These are phyloP conservation scores for Oriolus oriolus DNA, from an alignment of 2,113 vertebrate species.

Conservation along the genomic window DNA sequence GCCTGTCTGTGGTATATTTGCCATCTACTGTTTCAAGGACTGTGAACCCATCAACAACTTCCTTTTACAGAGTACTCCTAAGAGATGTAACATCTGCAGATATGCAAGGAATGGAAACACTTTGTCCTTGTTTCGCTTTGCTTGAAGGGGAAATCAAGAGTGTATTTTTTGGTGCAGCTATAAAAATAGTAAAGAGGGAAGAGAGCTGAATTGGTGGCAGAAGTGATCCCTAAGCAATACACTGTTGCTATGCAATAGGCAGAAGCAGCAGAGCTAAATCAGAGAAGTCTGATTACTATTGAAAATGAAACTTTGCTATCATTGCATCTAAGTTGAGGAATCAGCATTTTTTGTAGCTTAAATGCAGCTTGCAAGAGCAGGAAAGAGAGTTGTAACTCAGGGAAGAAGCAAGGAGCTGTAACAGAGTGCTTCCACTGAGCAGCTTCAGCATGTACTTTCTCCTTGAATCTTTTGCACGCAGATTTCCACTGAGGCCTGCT, in stretches of 20 bases:
- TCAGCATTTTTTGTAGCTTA: background rate
- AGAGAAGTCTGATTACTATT: background rate
- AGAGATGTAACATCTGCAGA: constrained; percentile 44
- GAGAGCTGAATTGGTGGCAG: background rate
- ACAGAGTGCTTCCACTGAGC: background rate
- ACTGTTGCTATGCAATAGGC: background rate
- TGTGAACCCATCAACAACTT: constrained; percentile 19
- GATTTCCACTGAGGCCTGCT: background rate
- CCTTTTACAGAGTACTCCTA: constrained; percentile 62
- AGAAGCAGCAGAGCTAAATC: background rate
- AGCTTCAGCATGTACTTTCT: background rate
- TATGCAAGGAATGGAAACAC: constrained; percentile 48
- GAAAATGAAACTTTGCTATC: background rate
- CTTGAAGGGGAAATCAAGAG: constrained; percentile 63
- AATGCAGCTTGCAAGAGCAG: background rate
- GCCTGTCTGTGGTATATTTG: constrained; percentile 5
- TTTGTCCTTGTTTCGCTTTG: constrained; percentile 57
- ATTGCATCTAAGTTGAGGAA: background rate
- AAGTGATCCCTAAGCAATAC: background rate
- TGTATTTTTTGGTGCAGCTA: constrained; percentile 69
- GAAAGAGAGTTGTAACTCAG: background rate
- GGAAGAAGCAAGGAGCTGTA: background rate
- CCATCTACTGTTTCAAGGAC: constrained; percentile 21
- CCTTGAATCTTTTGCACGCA: background rate
- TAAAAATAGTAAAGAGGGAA: background rate